These are phyloP conservation scores for Catostomus latipinnis DNA, from an alignment of 2,797 vertebrate species.

Conservation along the genomic window DNA sequence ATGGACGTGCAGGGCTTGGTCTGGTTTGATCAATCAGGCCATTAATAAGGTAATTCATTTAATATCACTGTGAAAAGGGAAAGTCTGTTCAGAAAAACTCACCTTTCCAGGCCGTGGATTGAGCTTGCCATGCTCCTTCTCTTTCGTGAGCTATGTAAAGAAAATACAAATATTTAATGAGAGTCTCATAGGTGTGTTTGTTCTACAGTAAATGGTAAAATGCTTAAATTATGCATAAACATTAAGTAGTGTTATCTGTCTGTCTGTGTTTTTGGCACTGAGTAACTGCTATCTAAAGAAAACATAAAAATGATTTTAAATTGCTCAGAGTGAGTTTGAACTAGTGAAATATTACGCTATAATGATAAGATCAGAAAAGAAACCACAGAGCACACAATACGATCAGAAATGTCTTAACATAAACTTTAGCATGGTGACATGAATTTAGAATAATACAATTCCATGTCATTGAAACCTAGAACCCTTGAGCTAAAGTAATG, in stretches of 20 bases:
- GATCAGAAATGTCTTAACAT: too few relatives aligned
- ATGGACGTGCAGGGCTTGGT: neutral
- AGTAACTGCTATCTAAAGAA: neutral
- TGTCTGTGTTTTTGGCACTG: neutral
- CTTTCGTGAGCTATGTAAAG: slow-evolving; percentile 76
- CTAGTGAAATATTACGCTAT: neutral
- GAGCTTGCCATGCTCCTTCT: slow-evolving; percentile 83
- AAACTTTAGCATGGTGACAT: too few relatives aligned
- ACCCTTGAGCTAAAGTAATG: too few relatives aligned
- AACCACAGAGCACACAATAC: too few relatives aligned
- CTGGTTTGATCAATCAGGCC: neutral
- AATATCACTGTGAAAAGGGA: neutral
- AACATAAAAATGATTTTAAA: neutral
- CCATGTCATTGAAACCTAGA: too few relatives aligned
- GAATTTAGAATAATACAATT: too few relatives aligned
- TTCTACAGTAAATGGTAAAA: neutral
- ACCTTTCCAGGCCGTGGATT: slow-evolving; percentile 95
- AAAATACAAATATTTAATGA: neutral
- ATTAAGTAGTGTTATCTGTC: neutral
- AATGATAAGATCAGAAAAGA: neutral
- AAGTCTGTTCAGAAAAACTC: slow-evolving; percentile 54
- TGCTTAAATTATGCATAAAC: neutral
- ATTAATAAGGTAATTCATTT: neutral
- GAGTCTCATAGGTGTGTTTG: neutral
- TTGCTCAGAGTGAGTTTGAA: neutral